Conservation (phyloP, 2,888 invertebrate genomes). For the Atherix ibis region DNA sequence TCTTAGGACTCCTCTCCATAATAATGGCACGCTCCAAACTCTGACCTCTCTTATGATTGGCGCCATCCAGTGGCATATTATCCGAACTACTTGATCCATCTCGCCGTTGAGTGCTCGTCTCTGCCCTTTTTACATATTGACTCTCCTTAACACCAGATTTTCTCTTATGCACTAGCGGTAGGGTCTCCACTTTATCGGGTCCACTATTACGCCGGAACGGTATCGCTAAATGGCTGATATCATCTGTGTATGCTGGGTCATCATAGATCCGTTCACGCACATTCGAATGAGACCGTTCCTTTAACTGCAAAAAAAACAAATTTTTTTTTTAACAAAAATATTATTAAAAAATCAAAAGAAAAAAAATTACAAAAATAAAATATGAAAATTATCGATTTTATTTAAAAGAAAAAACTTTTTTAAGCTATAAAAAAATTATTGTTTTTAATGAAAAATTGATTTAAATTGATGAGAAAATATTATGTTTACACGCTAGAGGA, state of each 20-base stretch:
- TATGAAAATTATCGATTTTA: too few species aligned
- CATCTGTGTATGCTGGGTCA: slow-evolving; percentile 33
- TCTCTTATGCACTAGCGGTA: slow-evolving; percentile 2
- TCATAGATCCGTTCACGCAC: slow-evolving; percentile 31
- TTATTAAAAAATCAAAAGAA: too few species aligned
- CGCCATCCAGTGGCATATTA: slow-evolving; percentile 13
- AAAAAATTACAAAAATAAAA: too few species aligned
- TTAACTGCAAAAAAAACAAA: slow-evolving; percentile 19
- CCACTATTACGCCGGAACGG: slow-evolving; percentile 25
- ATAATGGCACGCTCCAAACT: slow-evolving; percentile 25
- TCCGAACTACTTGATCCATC: slow-evolving; percentile 25
- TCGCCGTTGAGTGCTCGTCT: slow-evolving; percentile 12
- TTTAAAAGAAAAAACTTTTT: too few species aligned
- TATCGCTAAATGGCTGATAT: slow-evolving; percentile 31
- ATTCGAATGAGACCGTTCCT: slow-evolving; percentile 26
- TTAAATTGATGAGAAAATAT: too few species aligned
- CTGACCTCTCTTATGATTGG: slow-evolving; percentile 20
- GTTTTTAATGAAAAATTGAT: too few species aligned
- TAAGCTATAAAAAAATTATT: too few species aligned
- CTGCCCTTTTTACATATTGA: slow-evolving; percentile 3
- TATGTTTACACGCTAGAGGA: too few species aligned
- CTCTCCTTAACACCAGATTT: slow-evolving; percentile 2
- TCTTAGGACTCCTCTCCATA: slow-evolving; percentile 12
- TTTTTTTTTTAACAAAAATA: too few species aligned
- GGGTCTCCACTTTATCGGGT: slow-evolving; percentile 14